Conservation (phyloP, 2,113 vertebrate species). For the Propithecus coquereli region DNA sequence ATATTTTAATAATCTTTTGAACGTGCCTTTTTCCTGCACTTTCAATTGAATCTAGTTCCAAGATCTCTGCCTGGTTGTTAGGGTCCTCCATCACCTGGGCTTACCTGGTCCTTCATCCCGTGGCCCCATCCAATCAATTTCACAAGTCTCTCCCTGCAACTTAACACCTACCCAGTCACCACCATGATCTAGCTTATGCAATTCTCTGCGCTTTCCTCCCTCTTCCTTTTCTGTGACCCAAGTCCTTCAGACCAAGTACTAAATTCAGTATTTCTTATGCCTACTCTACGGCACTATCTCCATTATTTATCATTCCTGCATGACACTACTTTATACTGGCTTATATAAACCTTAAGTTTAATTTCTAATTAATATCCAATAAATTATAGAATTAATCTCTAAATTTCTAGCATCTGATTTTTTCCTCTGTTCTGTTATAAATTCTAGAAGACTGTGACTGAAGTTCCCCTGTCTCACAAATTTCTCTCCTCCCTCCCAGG, state of each 20-base stretch:
- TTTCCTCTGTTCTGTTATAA: slow-evolving; percentile 15
- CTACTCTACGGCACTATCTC: not conserved
- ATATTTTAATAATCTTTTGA: not conserved
- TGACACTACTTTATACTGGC: not conserved
- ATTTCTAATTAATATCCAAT: slow-evolving; percentile 24
- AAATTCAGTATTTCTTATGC: not conserved
- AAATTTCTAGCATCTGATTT: not conserved
- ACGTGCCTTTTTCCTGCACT: not conserved
- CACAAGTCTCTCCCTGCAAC: not conserved
- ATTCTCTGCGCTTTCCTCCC: not conserved
- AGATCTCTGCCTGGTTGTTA: not conserved
- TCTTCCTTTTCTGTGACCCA: slow-evolving; percentile 1
- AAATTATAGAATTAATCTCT: not conserved
- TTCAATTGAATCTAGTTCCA: not conserved
- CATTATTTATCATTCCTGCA: not conserved
- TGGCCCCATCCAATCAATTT: not conserved
- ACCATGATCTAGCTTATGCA: not conserved
- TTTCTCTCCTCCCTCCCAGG: not conserved
- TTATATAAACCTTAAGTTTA: slow-evolving; percentile 6
- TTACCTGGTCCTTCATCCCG: not conserved
- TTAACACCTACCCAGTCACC: not conserved
- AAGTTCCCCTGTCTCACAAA: not conserved
- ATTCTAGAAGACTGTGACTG: not conserved
- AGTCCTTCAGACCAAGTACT: not conserved
- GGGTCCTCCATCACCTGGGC: not conserved